Evolutionary conservation across 2,113 vertebrate genomes (phyloP), one percentile per base, ranked within the genome.

Genomic region (Myanophis thanlyinensis): DNA sequence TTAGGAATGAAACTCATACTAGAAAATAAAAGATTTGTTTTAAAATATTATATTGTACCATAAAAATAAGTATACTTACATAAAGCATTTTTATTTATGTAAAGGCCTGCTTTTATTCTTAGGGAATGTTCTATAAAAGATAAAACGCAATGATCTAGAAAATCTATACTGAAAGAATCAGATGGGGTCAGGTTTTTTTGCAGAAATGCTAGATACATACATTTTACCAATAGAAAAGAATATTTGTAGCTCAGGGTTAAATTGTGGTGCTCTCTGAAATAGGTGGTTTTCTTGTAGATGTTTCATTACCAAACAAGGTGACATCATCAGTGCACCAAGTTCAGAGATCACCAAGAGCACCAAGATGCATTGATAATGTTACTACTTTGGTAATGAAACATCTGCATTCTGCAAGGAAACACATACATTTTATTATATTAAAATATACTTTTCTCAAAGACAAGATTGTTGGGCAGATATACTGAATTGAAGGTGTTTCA

Each of bases 401-500:
- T 67, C 62, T n/a, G 1, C 62, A 67, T n/a, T 67, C 62, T n/a
- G 1, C 62, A 67, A 67, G 62, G 13, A 35, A 67, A 15, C 62
- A 67, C 12, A 18, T 59, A 10, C 9, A 30, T 27, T 4, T 67
- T 35, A 73, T 44, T 80, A 22, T 80, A 44, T 80, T 80, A 80
- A 94, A 52, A 30, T 53, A 88, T 52, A 35, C 13, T 67, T 8
- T 46, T 73, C 90, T 54, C 62, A 94, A 92, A 95, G 40, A 51
- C 49, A 93, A 85, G 52, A 46, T 94, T 90, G 47, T 49, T 87
- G 27, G 30, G 85, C 47, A 48, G 25, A 87, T 25, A 30, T 49
- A 48, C 11, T n/a, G 27, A 47, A 48, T 6, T 49, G 48, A 30
- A 87, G 22, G 49, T 30, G 47, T 49, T 87, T 87, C 2, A 49